Percentiles rank a stretch among this genome's conserved stretches.
These are phyloP conservation scores for Pyrrhia umbra DNA, from an alignment of 2,888 invertebrate genomes.

Conservation along the genomic window DNA sequence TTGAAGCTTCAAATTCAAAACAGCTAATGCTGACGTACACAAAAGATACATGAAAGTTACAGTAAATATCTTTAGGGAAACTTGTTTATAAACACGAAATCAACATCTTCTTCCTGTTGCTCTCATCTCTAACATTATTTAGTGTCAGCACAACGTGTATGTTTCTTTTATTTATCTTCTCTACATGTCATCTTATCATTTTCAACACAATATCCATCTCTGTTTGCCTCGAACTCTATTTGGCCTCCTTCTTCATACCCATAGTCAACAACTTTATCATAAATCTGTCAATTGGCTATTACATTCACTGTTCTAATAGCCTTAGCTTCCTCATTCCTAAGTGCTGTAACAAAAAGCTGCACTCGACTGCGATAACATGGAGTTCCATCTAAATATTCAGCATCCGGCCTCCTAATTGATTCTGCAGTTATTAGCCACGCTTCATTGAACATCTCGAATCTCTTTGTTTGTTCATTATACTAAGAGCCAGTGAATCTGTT, in stretches of 20 bases:
- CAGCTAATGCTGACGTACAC: too few species aligned
- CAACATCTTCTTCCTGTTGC: too few species aligned
- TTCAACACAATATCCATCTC: too few species aligned
- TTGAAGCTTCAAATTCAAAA: too few species aligned
- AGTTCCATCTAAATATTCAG: slow-evolving; percentile 31
- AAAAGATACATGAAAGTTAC: too few species aligned
- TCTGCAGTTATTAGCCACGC: slow-evolving; percentile 52
- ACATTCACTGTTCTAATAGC: background rate
- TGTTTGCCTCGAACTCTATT: too few species aligned
- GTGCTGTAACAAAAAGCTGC: slow-evolving; percentile 28
- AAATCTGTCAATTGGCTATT: background rate
- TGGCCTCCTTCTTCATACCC: background rate
- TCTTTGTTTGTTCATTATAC: slow-evolving; percentile 59
- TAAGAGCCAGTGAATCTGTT: slow-evolving; percentile 45
- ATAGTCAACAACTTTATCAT: background rate
- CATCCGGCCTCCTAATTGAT: slow-evolving; percentile 55
- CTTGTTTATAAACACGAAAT: too few species aligned
- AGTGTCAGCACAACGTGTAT: too few species aligned
- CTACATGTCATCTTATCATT: too few species aligned
- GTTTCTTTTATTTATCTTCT: too few species aligned
- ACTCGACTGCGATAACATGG: slow-evolving; percentile 7
- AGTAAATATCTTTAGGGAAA: too few species aligned
- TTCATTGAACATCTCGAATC: slow-evolving; percentile 33
- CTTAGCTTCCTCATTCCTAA: background rate
- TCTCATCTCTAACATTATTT: too few species aligned